Base-by-base conservation (phyloP, 2,888 invertebrate genomes). In the Nephrotoma appendiculata region DNA sequence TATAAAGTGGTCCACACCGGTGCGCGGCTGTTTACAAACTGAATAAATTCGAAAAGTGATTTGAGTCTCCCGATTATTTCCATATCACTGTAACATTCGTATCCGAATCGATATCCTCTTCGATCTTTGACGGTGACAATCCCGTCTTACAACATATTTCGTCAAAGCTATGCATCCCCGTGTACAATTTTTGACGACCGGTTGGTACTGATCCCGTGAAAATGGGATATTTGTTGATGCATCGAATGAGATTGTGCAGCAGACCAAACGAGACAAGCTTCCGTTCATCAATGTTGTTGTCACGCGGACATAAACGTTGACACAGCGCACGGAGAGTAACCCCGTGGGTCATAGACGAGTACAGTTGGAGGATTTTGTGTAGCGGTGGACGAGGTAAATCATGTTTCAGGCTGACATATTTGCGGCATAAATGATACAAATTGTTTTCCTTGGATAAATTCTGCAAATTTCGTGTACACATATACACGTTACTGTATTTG, bases 121-220 rank as follows among this genome's bases (percentile, higher is more conserved):
- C 96, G 86, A 98, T 93, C 87, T 96, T 94, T 83, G 94, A 94
- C 6, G 95, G 93, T 87, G 95, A 95, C 83, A 96, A 93, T 15
- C 95, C 95, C 9, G 96, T 95, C 87, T 95, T 94, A 90, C 97
- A 97, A 91, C 98, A 98, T 89, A 98, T 98, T 91, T 98, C 97
- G 92, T 98, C 98, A 87, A 96, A 94, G 90, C 95, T 96, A 88
- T 95, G 95, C 0, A 93, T 92, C 0, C 98, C 98, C 84, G 96
- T 96, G 90, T 98, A 96, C 89, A 96, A 93, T 86, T 94, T 93
- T 71, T 94, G 93, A 52, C 95, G 91, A 12, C 93, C 92, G 0
- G 92, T 90, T 41, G 92, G 91, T 87, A 91, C 90, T 1, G 91
- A 90, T 0, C 92, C 92, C 1, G 92, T 93, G 88, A 93, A 93